Conservation (phyloP, 2,888 invertebrate species). For the Cosmopolites sordidus region DNA sequence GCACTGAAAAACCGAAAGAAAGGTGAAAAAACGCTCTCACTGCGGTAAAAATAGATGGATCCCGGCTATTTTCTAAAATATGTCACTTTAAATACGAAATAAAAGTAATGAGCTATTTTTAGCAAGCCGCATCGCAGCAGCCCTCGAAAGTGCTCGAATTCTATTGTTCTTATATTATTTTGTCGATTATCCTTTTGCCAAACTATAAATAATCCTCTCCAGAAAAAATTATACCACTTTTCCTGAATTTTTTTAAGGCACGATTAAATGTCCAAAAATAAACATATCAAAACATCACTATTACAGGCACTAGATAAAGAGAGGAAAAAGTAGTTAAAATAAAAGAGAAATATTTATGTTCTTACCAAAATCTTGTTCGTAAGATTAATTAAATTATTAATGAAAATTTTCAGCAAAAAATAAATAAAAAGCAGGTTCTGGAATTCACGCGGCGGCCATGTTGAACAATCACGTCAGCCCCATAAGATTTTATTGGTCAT, state of each 20-base stretch:
- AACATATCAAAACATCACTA: conserved; percentile 12
- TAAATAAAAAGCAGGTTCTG: conserved; percentile 30
- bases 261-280: conserved; percentile 14
- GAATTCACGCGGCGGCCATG: conserved; percentile 32
- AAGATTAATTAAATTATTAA: conserved; percentile 22
- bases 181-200: too few species aligned
- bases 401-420: conserved; percentile 30
- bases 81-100: conserved; percentile 35
- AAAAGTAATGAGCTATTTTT: conserved; percentile 35
- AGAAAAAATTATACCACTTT: too few species aligned
- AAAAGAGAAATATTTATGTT: background rate
- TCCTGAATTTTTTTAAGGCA: too few species aligned
- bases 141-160: background rate
- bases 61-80: conserved; percentile 37
- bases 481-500: conserved; percentile 14
- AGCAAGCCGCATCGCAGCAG: conserved; percentile 19
- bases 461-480: conserved; percentile 6
- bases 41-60: conserved; percentile 36
- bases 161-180: background rate
- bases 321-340: background rate
- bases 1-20: conserved; percentile 26
- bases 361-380: conserved; percentile 21
- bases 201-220: too few species aligned
- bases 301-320: background rate
- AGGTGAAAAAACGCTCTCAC: conserved; percentile 29